Evolutionary conservation across 1,140 invertebrate species (phyloP).

Genomic region (Acromyrmex charruanus): DNA sequence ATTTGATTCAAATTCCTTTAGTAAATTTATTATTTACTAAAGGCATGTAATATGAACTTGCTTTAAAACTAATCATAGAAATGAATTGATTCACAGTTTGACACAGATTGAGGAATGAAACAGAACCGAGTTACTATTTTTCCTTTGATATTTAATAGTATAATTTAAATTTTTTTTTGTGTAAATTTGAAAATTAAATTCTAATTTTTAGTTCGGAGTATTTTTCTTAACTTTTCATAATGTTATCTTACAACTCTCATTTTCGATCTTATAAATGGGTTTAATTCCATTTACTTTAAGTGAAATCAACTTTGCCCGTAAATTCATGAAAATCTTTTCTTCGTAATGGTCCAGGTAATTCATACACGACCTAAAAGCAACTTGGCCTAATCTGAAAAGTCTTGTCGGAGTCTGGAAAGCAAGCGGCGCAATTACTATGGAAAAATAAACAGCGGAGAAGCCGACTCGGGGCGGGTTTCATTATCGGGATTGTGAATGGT

Average conservation of each 20-base stretch:
- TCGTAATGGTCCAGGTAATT: constrained; percentile 29
- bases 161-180: no score
- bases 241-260: background rate
- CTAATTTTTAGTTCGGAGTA: background rate
- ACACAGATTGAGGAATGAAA: no score
- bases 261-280: background rate
- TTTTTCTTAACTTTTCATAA: background rate
- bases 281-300: constrained; percentile 49
- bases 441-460: constrained; percentile 52
- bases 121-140: no score
- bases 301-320: constrained; percentile 24
- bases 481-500: constrained; percentile 56
- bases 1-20: no score
- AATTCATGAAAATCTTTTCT: constrained; percentile 37
- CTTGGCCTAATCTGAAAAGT: constrained; percentile 55
- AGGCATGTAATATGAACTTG: no score
- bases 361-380: constrained; percentile 44
- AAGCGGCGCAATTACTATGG: constrained; percentile 52
- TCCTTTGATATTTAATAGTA: no score
- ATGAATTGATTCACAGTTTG: no score
- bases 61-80: no score
- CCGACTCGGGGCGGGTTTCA: constrained; percentile 34
- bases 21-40: no score
- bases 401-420: constrained; percentile 17
- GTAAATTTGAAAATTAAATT: no score